Conservation (phyloP, 2,113 vertebrate species). For the Typhlomys cinereus region DNA sequence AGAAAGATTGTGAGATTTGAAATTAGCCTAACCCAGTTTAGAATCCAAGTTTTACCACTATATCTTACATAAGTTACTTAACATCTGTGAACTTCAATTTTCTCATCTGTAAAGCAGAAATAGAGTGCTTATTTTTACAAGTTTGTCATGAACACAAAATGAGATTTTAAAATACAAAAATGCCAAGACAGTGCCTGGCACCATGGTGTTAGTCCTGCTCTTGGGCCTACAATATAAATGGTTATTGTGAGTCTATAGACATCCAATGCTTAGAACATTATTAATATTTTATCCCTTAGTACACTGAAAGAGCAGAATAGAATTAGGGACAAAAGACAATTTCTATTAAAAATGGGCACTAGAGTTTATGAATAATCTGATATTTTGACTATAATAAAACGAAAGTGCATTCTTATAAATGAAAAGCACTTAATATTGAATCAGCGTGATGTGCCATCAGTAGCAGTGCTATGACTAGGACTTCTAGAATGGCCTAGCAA, state of each 20-base stretch:
- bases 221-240: neutral
- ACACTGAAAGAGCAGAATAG: no score
- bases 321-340: no score
- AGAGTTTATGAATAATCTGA: no score
- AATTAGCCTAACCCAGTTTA: conserved; percentile 25
- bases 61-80: conserved; percentile 35
- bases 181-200: neutral
- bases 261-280: no score
- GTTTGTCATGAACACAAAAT: conserved; percentile 35
- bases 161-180: conserved; percentile 38
- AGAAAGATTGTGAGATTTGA: conserved; percentile 29
- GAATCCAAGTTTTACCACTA: neutral
- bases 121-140: conserved; percentile 43
- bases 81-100: conserved; percentile 42
- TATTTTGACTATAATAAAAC: no score
- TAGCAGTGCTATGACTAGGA: neutral
- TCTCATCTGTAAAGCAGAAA: conserved; percentile 56
- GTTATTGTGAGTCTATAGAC: no score
- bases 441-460: neutral
- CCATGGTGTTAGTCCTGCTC: neutral
- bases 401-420: no score
- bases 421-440: no score
- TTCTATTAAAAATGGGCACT: no score
- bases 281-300: no score
- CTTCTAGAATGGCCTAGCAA: neutral